These are phyloP conservation scores for Lepidocolaptes lacrymiger DNA, from an alignment of 2,797 vertebrate genomes.

Conservation along the genomic window DNA sequence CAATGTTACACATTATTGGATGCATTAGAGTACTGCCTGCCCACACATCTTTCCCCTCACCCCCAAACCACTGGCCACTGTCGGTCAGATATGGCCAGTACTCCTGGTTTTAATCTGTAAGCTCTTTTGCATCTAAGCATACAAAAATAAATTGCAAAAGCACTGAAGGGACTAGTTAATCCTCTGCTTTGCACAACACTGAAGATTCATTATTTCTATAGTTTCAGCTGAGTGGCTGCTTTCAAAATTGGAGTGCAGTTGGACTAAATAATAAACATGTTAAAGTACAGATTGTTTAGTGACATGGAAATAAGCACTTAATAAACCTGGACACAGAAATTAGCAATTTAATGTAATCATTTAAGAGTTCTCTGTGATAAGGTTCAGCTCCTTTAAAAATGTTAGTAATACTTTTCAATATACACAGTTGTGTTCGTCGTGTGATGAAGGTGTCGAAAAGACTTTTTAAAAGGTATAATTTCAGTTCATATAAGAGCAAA, in stretches of 20 bases:
- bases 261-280: slow-evolving; percentile 28
- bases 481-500: background rate
- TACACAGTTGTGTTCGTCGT: background rate
- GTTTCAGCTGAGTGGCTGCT: slow-evolving; percentile 40
- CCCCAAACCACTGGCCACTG: background rate
- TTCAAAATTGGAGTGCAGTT: slow-evolving; percentile 11
- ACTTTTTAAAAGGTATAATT: background rate
- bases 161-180: background rate
- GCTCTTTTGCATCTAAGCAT: background rate
- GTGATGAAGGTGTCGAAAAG: background rate
- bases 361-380: background rate
- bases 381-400: background rate
- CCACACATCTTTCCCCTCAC: background rate
- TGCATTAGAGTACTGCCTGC: background rate
- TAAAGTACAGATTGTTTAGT: slow-evolving; percentile 4
- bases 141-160: background rate
- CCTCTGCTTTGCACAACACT: background rate
- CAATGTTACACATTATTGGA: background rate
- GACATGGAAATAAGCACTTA: slow-evolving; percentile 21
- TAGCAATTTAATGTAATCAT: slow-evolving; percentile 22
- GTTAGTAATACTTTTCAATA: background rate
- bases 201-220: slow-evolving; percentile 9
- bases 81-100: background rate
- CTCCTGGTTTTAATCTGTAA: background rate
- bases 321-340: slow-evolving; percentile 19